Conservation (phyloP, 2,888 invertebrate genomes). For the Adineta ricciae region DNA sequence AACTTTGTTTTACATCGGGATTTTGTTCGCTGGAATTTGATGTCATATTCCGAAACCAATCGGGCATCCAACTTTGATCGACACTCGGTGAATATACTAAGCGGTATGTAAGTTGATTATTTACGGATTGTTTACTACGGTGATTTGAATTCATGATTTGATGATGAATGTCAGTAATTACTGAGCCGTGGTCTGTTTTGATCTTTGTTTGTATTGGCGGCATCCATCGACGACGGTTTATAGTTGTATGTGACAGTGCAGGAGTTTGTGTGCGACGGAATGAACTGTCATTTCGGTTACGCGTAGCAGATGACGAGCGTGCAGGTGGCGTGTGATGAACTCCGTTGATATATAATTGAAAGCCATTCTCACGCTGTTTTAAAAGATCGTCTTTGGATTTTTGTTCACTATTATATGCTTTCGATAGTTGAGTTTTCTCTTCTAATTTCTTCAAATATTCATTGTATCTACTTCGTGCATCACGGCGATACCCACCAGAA, state of each 20-base stretch:
- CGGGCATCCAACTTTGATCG: not conserved
- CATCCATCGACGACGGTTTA: not conserved
- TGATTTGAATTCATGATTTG: not conserved
- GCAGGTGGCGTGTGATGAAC: not conserved
- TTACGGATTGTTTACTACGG: not conserved
- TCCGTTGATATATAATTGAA: conserved; percentile 15
- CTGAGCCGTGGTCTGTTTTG: not conserved
- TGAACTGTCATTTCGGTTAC: not conserved
- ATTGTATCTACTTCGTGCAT: not conserved
- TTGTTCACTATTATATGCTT: not conserved
- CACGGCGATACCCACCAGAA: not conserved
- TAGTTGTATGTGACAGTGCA: not conserved
- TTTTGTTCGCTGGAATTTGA: not conserved
- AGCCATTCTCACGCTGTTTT: conserved; percentile 9
- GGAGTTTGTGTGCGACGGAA: not conserved
- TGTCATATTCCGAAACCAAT: not conserved
- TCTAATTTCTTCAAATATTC: not conserved
- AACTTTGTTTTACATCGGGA: not conserved
- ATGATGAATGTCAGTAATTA: not conserved
- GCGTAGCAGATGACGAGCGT: not conserved
- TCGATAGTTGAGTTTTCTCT: not conserved
- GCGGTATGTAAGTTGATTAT: not conserved
- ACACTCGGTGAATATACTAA: not conserved
- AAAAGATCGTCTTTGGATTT: not conserved
- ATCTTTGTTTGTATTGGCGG: not conserved